These are phyloP conservation scores for Drosophila mulleri DNA, from an alignment of 2,888 invertebrate genomes.

Conservation along the genomic window DNA sequence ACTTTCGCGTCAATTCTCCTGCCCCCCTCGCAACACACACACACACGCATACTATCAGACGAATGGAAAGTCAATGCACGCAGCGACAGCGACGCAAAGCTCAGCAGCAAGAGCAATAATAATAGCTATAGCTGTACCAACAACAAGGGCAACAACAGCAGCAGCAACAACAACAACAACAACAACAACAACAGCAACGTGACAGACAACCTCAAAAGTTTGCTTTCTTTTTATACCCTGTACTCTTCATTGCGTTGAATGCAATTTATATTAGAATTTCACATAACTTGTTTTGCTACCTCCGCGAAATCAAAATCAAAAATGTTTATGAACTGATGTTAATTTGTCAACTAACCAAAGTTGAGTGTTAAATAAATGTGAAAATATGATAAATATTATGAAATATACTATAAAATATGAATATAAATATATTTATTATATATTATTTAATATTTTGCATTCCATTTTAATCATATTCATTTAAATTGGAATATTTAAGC, in stretches of 20 bases:
- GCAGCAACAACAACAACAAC: too few relatives aligned
- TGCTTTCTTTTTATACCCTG: constrained; percentile 63
- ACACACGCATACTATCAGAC: constrained; percentile 24
- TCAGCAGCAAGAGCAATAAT: constrained; percentile 39
- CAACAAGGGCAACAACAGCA: constrained; percentile 16
- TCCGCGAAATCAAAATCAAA: constrained; percentile 24
- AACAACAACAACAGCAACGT: constrained; percentile 13
- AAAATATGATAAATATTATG: background rate
- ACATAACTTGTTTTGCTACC: constrained; percentile 50
- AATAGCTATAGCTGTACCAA: constrained; percentile 25
- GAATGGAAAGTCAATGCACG: constrained; percentile 77
- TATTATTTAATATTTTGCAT: background rate
- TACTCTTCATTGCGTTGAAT: constrained; percentile 36
- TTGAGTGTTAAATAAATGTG: background rate
- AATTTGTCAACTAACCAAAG: background rate
- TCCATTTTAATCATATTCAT: too few relatives aligned
- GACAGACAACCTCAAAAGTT: constrained; percentile 41
- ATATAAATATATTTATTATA: background rate
- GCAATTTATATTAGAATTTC: constrained; percentile 72
- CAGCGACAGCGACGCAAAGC: constrained; percentile 55
- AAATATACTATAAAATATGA: background rate
- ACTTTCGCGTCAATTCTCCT: constrained; percentile 9
- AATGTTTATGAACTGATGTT: constrained; percentile 1
- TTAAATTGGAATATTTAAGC: too few relatives aligned
- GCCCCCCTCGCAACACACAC: background rate